A percentile compares a stretch with the other conserved stretches of the same genome.
Conservation (phyloP, 2,888 invertebrate genomes). For the Lasioglossum marginatum region DNA sequence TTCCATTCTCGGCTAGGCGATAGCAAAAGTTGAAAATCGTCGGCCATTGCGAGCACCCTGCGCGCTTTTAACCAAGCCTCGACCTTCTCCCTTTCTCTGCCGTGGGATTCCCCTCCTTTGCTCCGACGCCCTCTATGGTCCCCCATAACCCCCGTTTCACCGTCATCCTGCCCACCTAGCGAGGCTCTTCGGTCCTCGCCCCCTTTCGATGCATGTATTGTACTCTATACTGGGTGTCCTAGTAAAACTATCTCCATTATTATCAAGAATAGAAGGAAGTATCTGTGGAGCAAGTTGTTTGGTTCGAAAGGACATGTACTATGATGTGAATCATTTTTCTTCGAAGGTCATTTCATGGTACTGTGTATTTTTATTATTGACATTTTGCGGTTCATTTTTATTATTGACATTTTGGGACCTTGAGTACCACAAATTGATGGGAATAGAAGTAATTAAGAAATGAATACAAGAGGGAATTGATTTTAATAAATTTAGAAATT, state of each 20-base stretch:
- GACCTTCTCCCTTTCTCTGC: slow-evolving; percentile 40
- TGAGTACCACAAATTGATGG: neutral
- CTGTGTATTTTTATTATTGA: neutral
- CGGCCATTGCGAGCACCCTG: slow-evolving; percentile 79
- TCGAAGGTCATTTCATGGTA: neutral
- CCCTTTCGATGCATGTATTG: slow-evolving; percentile 9
- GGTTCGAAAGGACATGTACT: neutral
- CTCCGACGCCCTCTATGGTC: neutral
- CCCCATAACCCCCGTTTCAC: slow-evolving; percentile 17
- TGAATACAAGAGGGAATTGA: neutral
- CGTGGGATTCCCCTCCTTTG: neutral
- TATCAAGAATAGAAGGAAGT: neutral
- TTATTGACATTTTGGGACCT: neutral
- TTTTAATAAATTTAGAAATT: too few species aligned
- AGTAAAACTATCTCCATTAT: neutral
- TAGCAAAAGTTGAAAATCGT: slow-evolving; percentile 81
- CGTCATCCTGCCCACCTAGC: slow-evolving; percentile 23
- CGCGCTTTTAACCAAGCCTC: slow-evolving; percentile 76
- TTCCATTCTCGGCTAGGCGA: slow-evolving; percentile 77
- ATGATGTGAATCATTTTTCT: neutral
- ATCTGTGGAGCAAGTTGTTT: neutral
- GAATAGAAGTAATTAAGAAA: neutral
- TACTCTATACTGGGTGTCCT: neutral
- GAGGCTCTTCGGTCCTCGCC: slow-evolving; percentile 7
- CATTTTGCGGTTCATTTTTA: neutral